Evolutionary conservation across 2,888 invertebrate genomes (phyloP), one percentile per base, ranked within the genome.

Genomic region (Euspilapteryx auroguttella): DNA sequence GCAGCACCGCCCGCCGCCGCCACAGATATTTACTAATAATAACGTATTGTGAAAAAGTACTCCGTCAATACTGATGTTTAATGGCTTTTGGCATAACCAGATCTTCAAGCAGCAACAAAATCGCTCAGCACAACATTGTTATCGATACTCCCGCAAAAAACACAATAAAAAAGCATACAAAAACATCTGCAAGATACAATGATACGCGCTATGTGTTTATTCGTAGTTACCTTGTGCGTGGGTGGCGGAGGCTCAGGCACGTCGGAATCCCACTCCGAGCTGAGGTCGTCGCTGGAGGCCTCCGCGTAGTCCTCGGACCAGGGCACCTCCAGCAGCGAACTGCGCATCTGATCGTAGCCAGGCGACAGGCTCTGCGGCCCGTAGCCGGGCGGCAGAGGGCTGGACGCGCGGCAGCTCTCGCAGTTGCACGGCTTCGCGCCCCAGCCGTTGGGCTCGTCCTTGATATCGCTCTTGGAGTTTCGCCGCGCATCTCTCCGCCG

Each of bases 201-300:
- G n/a, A n/a, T n/a, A n/a, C n/a, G n/a, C n/a, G n/a, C n/a, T n/a
- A n/a, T n/a, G n/a, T 7, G 6, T 20, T 20, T 20, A 20, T 8
- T 20, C 6, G 10, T 9, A 22, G 6, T 44, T 56, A 63, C 64
- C 58, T 63, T 71, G 41, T 59, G 59, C 34, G 55, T 57, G 14
- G 71, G 66, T 14, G 65, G 64, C 14, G 63, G 55, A 2, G 71
- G 71, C 29, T 84, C 83, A 10, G 83, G 79, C 5, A 83, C 86
- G 59, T 91, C 91, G 2, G 89, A 90, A 52, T 93, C 92, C 92
- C 93, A 93, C 50, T 93, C 93, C 9, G 92, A 92, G 55, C 90
- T 91, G 34, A 93, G 80, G 59, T 93, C 93, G 57, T 94, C 93
- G 51, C 89, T 90, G 39, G 89, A 89, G n/a, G 90, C 89, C 47